Conservation (phyloP, 2,113 vertebrate genomes). For the Ictidomys tridecemlineatus region DNA sequence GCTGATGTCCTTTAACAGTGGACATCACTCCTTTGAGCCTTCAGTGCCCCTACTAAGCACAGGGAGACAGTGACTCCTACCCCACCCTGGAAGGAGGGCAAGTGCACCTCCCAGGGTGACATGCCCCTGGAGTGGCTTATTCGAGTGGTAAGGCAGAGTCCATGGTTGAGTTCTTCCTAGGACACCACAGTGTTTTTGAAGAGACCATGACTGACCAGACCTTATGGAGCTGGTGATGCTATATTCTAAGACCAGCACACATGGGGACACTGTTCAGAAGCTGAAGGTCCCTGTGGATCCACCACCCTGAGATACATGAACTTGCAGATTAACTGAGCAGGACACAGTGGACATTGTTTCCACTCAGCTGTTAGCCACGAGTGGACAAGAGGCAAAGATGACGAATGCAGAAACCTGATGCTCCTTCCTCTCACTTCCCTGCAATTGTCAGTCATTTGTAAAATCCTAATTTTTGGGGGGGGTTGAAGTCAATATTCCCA, state of each 20-base stretch:
- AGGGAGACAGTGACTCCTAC: no score
- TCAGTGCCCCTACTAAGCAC: no score
- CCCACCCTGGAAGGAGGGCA: no score
- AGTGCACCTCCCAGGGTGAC: no score
- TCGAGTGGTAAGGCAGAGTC: no score
- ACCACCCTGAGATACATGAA: background rate
- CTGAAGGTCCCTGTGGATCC: background rate
- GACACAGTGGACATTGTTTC: background rate
- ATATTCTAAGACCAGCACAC: background rate
- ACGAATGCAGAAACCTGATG: background rate
- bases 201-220: no score
- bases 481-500: slow-evolving; percentile 64
- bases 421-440: slow-evolving; percentile 68
- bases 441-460: slow-evolving; percentile 62
- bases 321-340: background rate
- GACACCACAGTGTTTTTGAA: no score
- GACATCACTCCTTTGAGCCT: no score
- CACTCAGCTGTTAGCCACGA: background rate
- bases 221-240: no score
- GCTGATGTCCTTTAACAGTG: no score
- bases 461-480: slow-evolving; percentile 54
- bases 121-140: no score
- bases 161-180: no score
- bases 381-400: background rate
- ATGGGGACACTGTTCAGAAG: background rate